Percentiles rank a stretch among this genome's conserved stretches.
These are phyloP conservation scores for Rhagoletis zephyria DNA, from an alignment of 1,140 invertebrate species.

Conservation along the genomic window DNA sequence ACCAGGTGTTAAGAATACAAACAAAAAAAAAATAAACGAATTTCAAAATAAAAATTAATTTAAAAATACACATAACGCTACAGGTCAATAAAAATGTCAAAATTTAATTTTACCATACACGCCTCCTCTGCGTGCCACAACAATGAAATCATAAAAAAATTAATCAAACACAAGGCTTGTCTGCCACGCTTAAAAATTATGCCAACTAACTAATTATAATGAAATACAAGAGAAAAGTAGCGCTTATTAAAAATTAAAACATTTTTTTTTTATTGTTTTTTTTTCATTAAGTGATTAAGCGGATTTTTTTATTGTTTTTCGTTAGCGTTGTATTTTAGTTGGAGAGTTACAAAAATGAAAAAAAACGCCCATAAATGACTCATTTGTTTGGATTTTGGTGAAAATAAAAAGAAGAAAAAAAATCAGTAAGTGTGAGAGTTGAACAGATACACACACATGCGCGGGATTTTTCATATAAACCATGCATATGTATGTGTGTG, in stretches of 20 bases:
- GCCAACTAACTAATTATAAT: conserved; percentile 40
- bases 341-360: background rate
- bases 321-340: conserved; percentile 11
- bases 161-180: conserved; percentile 15
- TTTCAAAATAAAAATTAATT: background rate
- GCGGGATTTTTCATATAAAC: background rate
- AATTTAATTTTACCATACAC: conserved; percentile 18
- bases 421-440: background rate
- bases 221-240: conserved; percentile 7
- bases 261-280: background rate
- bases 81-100: conserved; percentile 41
- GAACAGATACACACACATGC: background rate
- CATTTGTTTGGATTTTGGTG: conserved; percentile 32
- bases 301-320: conserved; percentile 31
- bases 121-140: background rate
- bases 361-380: conserved; percentile 32
- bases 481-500: background rate
- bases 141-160: conserved; percentile 5
- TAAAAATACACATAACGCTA: conserved; percentile 1
- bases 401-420: background rate
- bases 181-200: background rate
- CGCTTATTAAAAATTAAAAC: conserved; percentile 47
- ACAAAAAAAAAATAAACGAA: background rate
- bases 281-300: conserved; percentile 36
- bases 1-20: background rate